A percentile compares a stretch with the other conserved stretches of the same genome.
phyloP scores from a whole-genome alignment of 2,113 vertebrate species.

The Loxodonta africana region DNA sequence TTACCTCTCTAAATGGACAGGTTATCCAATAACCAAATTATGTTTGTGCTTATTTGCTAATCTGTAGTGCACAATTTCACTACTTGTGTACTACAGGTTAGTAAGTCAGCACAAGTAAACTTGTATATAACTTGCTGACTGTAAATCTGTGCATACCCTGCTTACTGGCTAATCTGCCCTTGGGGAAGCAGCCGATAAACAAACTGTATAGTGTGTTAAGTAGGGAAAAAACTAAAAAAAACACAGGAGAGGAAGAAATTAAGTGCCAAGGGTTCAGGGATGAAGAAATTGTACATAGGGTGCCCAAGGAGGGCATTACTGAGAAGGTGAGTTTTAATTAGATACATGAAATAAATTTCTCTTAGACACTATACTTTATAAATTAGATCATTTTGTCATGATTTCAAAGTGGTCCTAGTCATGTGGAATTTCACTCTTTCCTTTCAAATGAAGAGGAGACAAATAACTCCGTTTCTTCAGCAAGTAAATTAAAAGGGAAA shows the following conservation, averaged over 20 bases:
- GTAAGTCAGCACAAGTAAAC: no score
- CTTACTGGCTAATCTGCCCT: no score
- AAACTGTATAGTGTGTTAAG: fast-evolving
- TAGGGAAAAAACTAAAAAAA: not conserved
- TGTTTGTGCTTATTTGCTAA: no score
- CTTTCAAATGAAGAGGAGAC: not conserved
- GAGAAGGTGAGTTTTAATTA: not conserved
- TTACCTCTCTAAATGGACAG: no score
- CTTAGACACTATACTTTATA: not conserved
- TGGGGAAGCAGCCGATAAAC: not conserved
- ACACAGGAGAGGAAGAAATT: no score
- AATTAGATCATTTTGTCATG: not conserved
- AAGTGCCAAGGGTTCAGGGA: not conserved
- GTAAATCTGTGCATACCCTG: no score
- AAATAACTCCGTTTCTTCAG: not conserved
- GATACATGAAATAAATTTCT: not conserved
- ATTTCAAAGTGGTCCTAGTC: not conserved
- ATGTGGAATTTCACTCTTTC: not conserved
- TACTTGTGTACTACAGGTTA: no score
- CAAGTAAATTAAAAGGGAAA: not conserved
- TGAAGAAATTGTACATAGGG: fast-evolving
- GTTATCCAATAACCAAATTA: no score
- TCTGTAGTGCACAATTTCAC: no score
- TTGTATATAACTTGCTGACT: no score
- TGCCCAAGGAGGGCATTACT: not conserved